Base-by-base conservation (phyloP, 2,797 vertebrate genomes). In the Leuciscus waleckii region DNA sequence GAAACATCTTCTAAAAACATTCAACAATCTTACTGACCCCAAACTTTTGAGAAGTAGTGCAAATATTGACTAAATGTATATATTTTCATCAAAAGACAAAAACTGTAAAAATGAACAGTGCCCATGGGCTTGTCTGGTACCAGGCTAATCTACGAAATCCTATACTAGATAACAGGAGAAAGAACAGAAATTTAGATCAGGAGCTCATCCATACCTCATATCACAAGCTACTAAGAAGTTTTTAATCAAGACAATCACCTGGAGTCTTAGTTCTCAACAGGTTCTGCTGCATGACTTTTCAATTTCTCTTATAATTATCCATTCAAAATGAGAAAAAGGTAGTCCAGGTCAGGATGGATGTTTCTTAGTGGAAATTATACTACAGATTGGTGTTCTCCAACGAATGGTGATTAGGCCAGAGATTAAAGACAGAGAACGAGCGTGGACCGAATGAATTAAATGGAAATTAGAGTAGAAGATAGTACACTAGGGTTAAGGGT, bases 231-330 rank as follows among this genome's bases (percentile, higher is more conserved):
- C 41, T 35, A 32, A 79, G 11, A 43, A 7, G 26, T 80, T 51
- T 80, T 49, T 81, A 81, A 56, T 81, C 35, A 81, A 70, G 61
- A 69, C 41, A 80, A 74, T 68, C 43, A 54, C 11, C 49, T 82
- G 2, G 71, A 43, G 51, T 71, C 23, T 81, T n/a, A 39, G 32
- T 70, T 71, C 37, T 71, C 51, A 43, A 58, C 17, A 61, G 67
- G 54, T 71, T 56, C 67, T 81, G 26, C 29, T 19, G 58, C 41
- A 37, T 29, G 11, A 32, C 17, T 58, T n/a, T 58, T 74, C 21
- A 61, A 49, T 82, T 83, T 67, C 32, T 75, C 70, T 63, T 63
- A 35, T 49, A 74, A 82, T 63, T 82, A 65, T 82, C 69, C 17
- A 74, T 46, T 63, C 21, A 69, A 76, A 51, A 65, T 54, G 5